phyloP scores from a whole-genome alignment of 1,140 invertebrate species.

The Alviniconcha marisindica region DNA sequence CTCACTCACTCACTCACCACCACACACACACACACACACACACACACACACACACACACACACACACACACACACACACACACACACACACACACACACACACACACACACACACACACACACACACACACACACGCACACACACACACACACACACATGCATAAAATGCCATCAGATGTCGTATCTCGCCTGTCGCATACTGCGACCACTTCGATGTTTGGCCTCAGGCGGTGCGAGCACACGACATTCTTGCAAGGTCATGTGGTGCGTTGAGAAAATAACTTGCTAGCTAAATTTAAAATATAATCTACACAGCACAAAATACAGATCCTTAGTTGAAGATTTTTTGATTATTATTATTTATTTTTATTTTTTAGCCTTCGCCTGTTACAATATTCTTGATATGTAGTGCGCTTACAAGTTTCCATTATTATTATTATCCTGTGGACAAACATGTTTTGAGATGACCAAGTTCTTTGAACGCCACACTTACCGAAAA shows the following conservation, averaged over 20 bases:
- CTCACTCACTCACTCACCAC: background rate
- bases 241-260: background rate
- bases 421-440: too few relatives aligned
- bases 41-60: conserved; percentile 12
- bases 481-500: too few relatives aligned
- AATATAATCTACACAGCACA: background rate
- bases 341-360: too few relatives aligned
- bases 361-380: too few relatives aligned
- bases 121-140: conserved; percentile 13
- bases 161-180: background rate
- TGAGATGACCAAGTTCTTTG: too few relatives aligned
- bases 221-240: background rate
- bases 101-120: conserved; percentile 8
- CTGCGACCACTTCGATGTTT: too few relatives aligned
- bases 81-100: conserved; percentile 9
- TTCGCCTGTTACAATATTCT: too few relatives aligned
- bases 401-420: too few relatives aligned
- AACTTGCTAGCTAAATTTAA: background rate
- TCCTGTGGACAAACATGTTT: too few relatives aligned
- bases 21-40: conserved; percentile 13
- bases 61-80: conserved; percentile 12
- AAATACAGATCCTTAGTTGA: too few relatives aligned
- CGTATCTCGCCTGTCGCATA: too few relatives aligned
- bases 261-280: background rate
- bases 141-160: conserved; percentile 1